phyloP scores from a whole-genome alignment of 2,113 vertebrate species.

The Diadophis punctatus region DNA sequence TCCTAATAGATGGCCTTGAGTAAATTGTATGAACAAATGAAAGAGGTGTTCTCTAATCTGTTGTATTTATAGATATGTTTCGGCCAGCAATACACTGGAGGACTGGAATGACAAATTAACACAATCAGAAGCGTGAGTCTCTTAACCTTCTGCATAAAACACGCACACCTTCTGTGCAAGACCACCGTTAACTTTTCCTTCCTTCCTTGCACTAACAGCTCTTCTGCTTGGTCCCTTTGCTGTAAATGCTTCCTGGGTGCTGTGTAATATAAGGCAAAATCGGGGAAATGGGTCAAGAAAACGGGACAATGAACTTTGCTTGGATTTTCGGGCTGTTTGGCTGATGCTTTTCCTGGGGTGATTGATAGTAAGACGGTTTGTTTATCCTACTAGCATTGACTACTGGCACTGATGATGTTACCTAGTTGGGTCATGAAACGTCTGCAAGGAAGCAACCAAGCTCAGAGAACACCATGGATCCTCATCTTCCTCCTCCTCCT shows the following conservation, averaged over 20 bases:
- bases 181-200: background rate
- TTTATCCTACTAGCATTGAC: background rate
- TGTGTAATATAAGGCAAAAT: slow-evolving; percentile 17
- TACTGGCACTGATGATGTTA: background rate
- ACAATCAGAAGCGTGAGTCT: slow-evolving; percentile 84
- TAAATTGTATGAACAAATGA: background rate
- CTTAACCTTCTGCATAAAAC: slow-evolving; percentile 46
- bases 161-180: background rate
- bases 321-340: background rate
- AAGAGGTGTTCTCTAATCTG: slow-evolving; percentile 50
- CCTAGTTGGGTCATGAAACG: too few species aligned
- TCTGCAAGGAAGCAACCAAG: too few species aligned
- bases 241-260: background rate
- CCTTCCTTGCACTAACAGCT: slow-evolving; percentile 22
- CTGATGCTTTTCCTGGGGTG: background rate
- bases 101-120: slow-evolving; percentile 76
- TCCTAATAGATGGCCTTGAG: background rate
- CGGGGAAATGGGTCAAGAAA: background rate
- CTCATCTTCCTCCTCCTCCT: too few species aligned
- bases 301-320: background rate
- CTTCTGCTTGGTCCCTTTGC: slow-evolving; percentile 34
- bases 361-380: background rate
- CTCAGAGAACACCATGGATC: too few species aligned
- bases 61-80: slow-evolving; percentile 85
- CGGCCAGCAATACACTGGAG: slow-evolving; percentile 84